Conservation (phyloP, 1,140 invertebrate genomes). For the Hermetia illucens region DNA sequence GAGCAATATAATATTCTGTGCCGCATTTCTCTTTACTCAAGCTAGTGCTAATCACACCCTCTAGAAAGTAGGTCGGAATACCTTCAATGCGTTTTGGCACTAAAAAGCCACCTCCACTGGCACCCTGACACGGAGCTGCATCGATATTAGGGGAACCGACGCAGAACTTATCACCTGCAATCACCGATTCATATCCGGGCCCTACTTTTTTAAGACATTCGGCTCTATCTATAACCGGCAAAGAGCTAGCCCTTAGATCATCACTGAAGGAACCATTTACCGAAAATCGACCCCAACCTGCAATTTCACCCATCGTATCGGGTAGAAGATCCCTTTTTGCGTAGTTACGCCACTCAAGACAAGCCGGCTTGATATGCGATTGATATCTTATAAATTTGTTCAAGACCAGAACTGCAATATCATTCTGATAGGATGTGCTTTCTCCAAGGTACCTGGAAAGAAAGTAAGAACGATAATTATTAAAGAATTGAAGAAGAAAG, state of each 20-base stretch:
- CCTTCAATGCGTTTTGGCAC: slow-evolving; percentile 12
- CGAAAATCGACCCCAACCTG: slow-evolving; percentile 26
- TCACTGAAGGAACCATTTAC: slow-evolving; percentile 7
- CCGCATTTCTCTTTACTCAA: slow-evolving; percentile 13
- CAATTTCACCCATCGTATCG: slow-evolving; percentile 11
- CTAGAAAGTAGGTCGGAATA: slow-evolving; percentile 14
- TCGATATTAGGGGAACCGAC: slow-evolving; percentile 7
- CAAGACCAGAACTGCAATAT: not conserved
- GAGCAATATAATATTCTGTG: slow-evolving; percentile 19
- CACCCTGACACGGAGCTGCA: slow-evolving; percentile 3
- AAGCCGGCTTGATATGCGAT: slow-evolving; percentile 1
- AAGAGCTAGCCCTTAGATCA: slow-evolving; percentile 5
- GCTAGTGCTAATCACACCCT: slow-evolving; percentile 22
- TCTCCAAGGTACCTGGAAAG: not conserved
- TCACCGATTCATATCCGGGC: slow-evolving; percentile 3
- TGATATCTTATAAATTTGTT: not conserved
- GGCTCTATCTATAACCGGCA: slow-evolving; percentile 6
- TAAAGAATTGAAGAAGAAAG: not conserved
- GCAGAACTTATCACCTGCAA: slow-evolving; percentile 14
- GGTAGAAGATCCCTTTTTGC: not conserved
- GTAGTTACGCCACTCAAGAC: not conserved
- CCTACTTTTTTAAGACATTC: slow-evolving; percentile 4
- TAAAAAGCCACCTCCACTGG: slow-evolving; percentile 20
- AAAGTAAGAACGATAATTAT: too few species aligned
- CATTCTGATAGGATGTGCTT: not conserved